Base-by-base conservation (phyloP, 2,797 vertebrate species). In the Tolypeutes matacus region DNA sequence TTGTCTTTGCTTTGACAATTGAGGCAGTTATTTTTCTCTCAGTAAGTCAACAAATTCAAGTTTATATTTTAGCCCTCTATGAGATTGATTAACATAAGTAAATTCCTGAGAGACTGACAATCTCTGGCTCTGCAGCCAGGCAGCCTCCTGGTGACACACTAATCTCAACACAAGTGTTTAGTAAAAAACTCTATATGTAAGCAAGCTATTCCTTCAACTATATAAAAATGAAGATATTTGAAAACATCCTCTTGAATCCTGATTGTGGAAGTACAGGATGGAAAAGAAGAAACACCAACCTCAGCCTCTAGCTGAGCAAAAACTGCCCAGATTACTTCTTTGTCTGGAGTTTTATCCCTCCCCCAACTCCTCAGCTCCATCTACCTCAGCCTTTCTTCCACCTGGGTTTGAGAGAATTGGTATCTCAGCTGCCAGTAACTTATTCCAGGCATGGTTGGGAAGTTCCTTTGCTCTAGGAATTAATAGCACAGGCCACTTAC, bases 11-110 rank as follows among this genome's bases (percentile, higher is more conserved):
- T 34, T 3, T 31, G 34, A 89, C 31, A 89, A 7, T 7, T 64
- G 60, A 80, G 51, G 21, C 20, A 62, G 23, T 39, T 69, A 29
- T 25, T 21, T 64, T 89, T 69, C 31, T 69, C 13, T 77, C 53
- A 64, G n/a, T 7, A 82, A 77, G 31, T 76, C 31, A 86, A 77
- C 7, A 77, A 69, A 49, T 46, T 84, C 67, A 4, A 31, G 31
- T 69, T 80, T 91, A 27, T 85, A 49, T 88, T 87, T 88, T 65
- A 64, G 67, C 7, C 31, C 73, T 83, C 76, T 89, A 1, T 17
- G 29, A 86, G 34, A 87, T 86, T 90, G 42, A 80, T 46, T 64
- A 73, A 78, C 62, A 62, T 62, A 80, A 49, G 80, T 73, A 81
- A 92, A 51, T 84, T 88, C 31, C 51, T 65, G 51, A 69, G 77